Base-by-base conservation (phyloP, 1,140 invertebrate genomes). In the Radopholus similis region DNA sequence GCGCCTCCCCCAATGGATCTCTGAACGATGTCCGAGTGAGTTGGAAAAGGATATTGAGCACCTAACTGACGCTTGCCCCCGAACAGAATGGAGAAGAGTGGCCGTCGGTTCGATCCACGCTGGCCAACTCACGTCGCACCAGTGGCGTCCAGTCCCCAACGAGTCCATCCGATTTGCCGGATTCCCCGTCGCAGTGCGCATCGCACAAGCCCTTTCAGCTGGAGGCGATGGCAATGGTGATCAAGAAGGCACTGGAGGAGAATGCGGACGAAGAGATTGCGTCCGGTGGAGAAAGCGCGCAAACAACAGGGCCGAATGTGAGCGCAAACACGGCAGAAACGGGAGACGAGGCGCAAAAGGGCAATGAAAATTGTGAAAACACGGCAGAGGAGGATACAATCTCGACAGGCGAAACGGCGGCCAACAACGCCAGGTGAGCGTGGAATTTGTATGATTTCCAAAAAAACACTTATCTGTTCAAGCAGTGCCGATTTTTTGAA, bases 111-210 rank as follows among this genome's bases (percentile, higher is more conserved):
- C 47, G 47, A 26, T 51, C 47, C 23, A 51, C 47, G 23, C 30
- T 28, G 23, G 40, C 40, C 40, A 62, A 42, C 9, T 62, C 59
- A 5, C 26, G 26, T 1, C 2, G 59, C 32, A 69, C 34, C 49
- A 68, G 66, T 54, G 66, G 37, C 4, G 42, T 18, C n/a, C 23
- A 69, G 5, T 68, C 66, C 8, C 66, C 66, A 35, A 35, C 47
- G 9, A 68, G 66, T 66, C 21, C 35, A 26, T 51, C 66, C 15
- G 66, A 68, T 26, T 47, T 68, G 34, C 66, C 66, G 8, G 66
- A 68, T 34, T 68, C 66, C 13, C 66, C 66, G 18, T 68, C 66
- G 0, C 66, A 68, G 23, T 68, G 66, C 35, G 64, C 47, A 11
- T 35, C 40, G 3, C 66, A 65, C 54, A 32, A 42, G 26, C 38